Evolutionary conservation across 2,888 invertebrate species (phyloP), one percentile per base, ranked within the genome.

Genomic region (Drosophila flavopinicola): DNA sequence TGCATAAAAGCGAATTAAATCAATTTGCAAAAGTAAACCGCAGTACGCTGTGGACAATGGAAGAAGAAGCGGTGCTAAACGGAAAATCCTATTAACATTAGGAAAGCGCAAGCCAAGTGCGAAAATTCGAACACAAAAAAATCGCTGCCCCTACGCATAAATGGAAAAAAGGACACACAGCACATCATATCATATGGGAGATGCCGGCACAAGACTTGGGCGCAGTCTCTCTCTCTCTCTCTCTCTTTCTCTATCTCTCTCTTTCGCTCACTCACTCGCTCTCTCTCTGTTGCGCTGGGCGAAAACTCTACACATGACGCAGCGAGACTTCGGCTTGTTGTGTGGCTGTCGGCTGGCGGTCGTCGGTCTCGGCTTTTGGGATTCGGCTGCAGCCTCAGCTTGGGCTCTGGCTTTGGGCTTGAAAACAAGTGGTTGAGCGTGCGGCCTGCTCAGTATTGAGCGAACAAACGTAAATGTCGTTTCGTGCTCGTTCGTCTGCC

Each of bases 341-440:
- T 42, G 32, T 27, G 32, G 45, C 10, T 11, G 9, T 24, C 51
- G 33, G 49, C 30, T 2, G 27, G 45, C 45, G 53, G 33, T 33
- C 23, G 27, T 41, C 45, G 53, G 33, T 33, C 23, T 51, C 33
- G 60, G 39, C 41, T 52, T 11, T n/a, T 24, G 38, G 30, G n/a
- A 27, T 17, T 68, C 69, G 69, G 64, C 64, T 68, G 10, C 71
- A 68, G 70, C 73, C 56, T 52, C 63, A 45, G 52, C 60, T 47
- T 42, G 23, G 41, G 64, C 53, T 53, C 59, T 47, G 56, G 59
- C 58, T 57, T 61, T 71, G 71, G 71, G 72, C 71, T 75, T 84
- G 73, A 87, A 89, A 89, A 89, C 89, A 89, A 89, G 89, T 89
- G 90, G 89, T 89, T 89, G 89, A 88, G 78, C 85, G 64, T 68